These are phyloP conservation scores for Lepilemur septentrionalis DNA, from an alignment of 2,797 vertebrate genomes.

Conservation along the genomic window DNA sequence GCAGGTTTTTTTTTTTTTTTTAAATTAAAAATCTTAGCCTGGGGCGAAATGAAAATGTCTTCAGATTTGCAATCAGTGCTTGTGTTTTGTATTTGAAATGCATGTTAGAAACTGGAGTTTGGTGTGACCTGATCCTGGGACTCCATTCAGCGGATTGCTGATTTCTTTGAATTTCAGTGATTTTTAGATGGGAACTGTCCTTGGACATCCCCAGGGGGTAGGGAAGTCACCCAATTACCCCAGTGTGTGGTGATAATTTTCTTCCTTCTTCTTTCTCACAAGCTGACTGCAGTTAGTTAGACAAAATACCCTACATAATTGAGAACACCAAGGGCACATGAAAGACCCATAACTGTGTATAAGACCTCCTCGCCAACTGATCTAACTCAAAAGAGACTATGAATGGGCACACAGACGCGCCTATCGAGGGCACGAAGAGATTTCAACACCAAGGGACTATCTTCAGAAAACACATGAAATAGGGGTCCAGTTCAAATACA, in stretches of 20 bases:
- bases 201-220: slow-evolving; percentile 35
- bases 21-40: slow-evolving; percentile 83
- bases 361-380: not conserved
- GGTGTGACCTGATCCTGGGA: slow-evolving; percentile 69
- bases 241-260: not conserved
- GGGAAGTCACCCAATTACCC: not conserved
- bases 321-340: not conserved
- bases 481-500: not conserved
- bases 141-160: not conserved
- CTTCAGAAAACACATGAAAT: not conserved
- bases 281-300: not conserved
- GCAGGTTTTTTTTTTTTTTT: slow-evolving; percentile 71
- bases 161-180: slow-evolving; percentile 38
- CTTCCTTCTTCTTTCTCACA: not conserved
- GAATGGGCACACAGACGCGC: not conserved
- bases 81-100: slow-evolving; percentile 80
- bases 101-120: slow-evolving; percentile 70
- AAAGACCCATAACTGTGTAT: not conserved
- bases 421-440: not conserved
- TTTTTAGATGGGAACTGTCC: slow-evolving; percentile 43
- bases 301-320: not conserved
- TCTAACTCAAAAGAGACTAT: not conserved
- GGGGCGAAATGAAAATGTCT: slow-evolving; percentile 82
- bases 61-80: slow-evolving; percentile 83
- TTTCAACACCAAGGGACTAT: not conserved